phyloP scores from a whole-genome alignment of 2,113 vertebrate genomes.

The Taxidea taxus region DNA sequence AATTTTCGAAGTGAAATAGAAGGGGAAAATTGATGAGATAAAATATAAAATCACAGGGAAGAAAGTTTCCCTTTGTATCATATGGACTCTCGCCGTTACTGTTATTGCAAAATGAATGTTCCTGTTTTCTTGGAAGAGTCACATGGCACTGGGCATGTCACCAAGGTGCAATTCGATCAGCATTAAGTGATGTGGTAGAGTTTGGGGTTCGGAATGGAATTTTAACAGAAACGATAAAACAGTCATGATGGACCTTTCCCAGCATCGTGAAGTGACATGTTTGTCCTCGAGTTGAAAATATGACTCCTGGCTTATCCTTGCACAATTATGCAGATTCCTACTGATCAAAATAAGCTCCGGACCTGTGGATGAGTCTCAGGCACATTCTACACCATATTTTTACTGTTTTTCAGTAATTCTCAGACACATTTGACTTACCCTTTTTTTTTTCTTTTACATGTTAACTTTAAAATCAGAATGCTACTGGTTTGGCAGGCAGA shows the following conservation, averaged over 20 bases:
- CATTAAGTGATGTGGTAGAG: neutral
- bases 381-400: neutral
- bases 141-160: neutral
- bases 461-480: slow-evolving; percentile 12
- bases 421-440: neutral
- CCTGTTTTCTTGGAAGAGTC: slow-evolving; percentile 53
- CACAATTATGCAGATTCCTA: neutral
- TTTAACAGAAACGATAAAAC: slow-evolving; percentile 57
- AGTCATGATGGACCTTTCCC: neutral
- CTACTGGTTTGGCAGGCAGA: neutral
- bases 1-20: slow-evolving; percentile 63
- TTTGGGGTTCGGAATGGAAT: slow-evolving; percentile 44
- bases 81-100: slow-evolving; percentile 11
- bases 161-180: slow-evolving; percentile 55
- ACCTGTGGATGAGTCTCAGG: neutral
- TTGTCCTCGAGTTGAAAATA: neutral
- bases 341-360: neutral
- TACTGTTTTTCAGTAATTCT: neutral
- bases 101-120: slow-evolving; percentile 60
- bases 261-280: slow-evolving; percentile 40
- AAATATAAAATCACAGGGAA: slow-evolving; percentile 45
- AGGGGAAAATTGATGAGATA: slow-evolving; percentile 52
- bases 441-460: neutral
- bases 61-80: slow-evolving; percentile 27
- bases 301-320: neutral